These are phyloP conservation scores for Calephelis perditalis DNA, from an alignment of 2,888 invertebrate species.

Conservation along the genomic window DNA sequence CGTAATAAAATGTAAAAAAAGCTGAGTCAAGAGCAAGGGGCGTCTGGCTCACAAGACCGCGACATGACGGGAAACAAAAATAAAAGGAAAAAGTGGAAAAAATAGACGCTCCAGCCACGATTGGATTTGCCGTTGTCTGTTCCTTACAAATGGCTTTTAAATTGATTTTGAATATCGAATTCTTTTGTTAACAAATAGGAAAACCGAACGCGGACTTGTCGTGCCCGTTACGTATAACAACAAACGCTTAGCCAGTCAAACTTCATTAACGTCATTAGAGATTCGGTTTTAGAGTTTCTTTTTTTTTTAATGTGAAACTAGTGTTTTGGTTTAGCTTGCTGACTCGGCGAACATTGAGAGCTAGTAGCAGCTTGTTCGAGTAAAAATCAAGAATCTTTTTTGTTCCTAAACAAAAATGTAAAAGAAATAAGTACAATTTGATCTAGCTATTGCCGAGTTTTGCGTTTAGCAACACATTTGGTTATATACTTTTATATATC, in stretches of 20 bases:
- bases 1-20: constrained; percentile 71
- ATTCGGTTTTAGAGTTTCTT: not conserved
- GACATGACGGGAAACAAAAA: constrained; percentile 65
- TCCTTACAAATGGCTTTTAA: constrained; percentile 73
- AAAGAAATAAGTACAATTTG: too few relatives aligned
- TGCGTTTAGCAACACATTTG: too few relatives aligned
- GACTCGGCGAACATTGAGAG: too few relatives aligned
- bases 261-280: not conserved
- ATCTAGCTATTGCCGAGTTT: too few relatives aligned
- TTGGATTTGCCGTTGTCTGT: constrained; percentile 75
- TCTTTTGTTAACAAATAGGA: constrained; percentile 51
- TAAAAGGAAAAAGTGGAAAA: constrained; percentile 49
- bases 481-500: too few relatives aligned
- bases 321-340: too few relatives aligned
- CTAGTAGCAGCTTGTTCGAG: too few relatives aligned
- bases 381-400: too few relatives aligned
- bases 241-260: constrained; percentile 1
- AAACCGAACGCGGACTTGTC: constrained; percentile 22
- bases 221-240: constrained; percentile 8
- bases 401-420: too few relatives aligned
- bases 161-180: constrained; percentile 70
- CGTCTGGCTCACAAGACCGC: constrained; percentile 71
- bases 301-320: not conserved
- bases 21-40: constrained; percentile 74
- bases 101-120: constrained; percentile 64